These are phyloP conservation scores for Chaenodraco wilsoni DNA, from an alignment of 2,797 vertebrate species.

Conservation along the genomic window DNA sequence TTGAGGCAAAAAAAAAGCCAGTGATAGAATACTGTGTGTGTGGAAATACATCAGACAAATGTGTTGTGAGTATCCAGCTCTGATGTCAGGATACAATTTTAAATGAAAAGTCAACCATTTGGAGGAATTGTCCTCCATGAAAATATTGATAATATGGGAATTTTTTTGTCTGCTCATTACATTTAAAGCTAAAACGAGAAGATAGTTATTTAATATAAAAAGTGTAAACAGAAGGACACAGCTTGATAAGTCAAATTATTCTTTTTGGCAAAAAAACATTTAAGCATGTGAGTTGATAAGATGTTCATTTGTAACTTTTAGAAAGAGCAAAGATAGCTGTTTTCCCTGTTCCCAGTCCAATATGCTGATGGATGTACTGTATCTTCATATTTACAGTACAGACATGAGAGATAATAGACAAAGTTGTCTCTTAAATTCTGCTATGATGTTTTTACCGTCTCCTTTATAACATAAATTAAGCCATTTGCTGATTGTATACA, in stretches of 20 bases:
- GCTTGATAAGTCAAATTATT: neutral
- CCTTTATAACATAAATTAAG: neutral
- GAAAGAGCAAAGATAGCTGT: neutral
- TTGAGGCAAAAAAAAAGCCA: constrained; percentile 1
- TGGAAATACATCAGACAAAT: constrained; percentile 24
- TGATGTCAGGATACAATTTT: constrained; percentile 13
- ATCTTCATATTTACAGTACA: neutral
- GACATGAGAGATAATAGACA: neutral
- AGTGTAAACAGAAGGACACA: neutral
- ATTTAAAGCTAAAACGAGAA: neutral
- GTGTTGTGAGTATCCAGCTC: constrained; percentile 23
- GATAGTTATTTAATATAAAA: neutral
- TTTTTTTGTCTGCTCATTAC: neutral
- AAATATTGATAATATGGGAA: neutral
- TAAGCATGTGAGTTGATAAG: neutral
- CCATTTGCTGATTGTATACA: too few species aligned
- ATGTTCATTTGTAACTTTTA: neutral
- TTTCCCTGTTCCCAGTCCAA: neutral
- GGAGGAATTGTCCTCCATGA: neutral
- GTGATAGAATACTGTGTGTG: neutral
- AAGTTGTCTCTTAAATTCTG: neutral
- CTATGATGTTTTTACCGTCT: neutral
- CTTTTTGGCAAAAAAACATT: neutral
- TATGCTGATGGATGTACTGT: neutral
- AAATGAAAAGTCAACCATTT: constrained; percentile 6